Evolutionary conservation across 2,113 vertebrate species (phyloP), one percentile per base, ranked within the genome.

Genomic region (Stigmatopora nigra): DNA sequence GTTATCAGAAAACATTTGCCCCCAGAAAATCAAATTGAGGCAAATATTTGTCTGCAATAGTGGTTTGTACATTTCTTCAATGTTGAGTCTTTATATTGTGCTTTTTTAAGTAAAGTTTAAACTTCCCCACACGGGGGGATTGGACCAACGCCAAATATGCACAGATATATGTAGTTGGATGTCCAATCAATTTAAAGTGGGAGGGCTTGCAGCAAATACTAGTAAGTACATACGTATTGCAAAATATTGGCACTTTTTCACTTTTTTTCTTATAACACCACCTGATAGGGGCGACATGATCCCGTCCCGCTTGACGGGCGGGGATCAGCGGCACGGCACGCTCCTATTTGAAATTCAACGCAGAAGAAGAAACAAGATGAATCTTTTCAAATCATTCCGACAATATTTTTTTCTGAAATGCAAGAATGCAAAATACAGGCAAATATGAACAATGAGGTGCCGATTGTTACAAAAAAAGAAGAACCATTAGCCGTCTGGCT

Each of bases 61-160:
- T 92, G 92, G 89, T 91, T 93, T 89, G 92, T 90, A 93, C 92
- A 88, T 92, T 91, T 89, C 91, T 93, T 92, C 76, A 88, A 84
- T 82, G 93, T 92, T 93, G 75, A 78, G 74, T 80, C 92, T 90
- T 91, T 93, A 92, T 90, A 92, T 98, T 98, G 96, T 98, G 96
- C 96, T 98, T 98, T 94, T 92, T 93, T 31, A 31, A 92, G 94
- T 88, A 89, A 87, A 78, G 87, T 90, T 58, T 72, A 69, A 19
- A 66, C 13, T 16, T 48, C 46, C 46, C 46, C 5, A 48, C 5
- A 48, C 5, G 46, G 6, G 14, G 46, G 8, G 19, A 41, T 41
- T 10, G 38, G 38, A 7, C 38, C 25, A 31, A 41, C 9, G 38
- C 9, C 38, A 7, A 41, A 8, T 41, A 7, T 41, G 38, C 9